These are phyloP conservation scores for Syngnathoides biaculeatus DNA, from an alignment of 2,113 vertebrate genomes.

Conservation along the genomic window DNA sequence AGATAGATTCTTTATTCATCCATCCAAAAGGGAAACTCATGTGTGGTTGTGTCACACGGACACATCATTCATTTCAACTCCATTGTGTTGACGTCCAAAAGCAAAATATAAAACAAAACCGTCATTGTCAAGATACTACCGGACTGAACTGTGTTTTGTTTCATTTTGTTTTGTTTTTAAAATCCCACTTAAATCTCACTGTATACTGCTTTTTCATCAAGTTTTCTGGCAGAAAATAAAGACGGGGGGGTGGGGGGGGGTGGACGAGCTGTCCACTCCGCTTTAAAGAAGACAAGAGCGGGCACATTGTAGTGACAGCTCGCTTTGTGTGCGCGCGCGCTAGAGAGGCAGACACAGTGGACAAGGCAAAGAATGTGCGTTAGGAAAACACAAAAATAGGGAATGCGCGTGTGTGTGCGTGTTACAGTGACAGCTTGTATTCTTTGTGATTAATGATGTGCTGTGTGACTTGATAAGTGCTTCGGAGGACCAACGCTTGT, in stretches of 20 bases:
- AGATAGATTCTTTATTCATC: neutral
- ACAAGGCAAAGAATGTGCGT: conserved; percentile 30
- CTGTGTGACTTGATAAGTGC: conserved; percentile 99
- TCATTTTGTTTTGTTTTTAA: conserved; percentile 3
- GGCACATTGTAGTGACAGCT: conserved; percentile 93
- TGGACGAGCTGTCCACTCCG: conserved; percentile 76
- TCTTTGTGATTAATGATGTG: conserved; percentile 99
- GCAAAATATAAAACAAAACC: neutral
- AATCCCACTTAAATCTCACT: conserved; percentile 40
- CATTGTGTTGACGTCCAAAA: neutral
- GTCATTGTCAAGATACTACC: neutral
- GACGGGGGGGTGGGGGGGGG: conserved; percentile 71
- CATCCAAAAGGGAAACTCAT: neutral
- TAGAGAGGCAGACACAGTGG: conserved; percentile 8
- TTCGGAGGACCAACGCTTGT: conserved; percentile 98
- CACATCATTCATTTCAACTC: neutral
- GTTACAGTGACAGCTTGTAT: conserved; percentile 77
- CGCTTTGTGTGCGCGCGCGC: conserved; percentile 61
- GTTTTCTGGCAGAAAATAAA: conserved; percentile 64
- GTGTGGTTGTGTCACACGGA: neutral
- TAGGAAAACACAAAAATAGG: conserved; percentile 55
- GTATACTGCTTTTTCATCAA: conserved; percentile 56
- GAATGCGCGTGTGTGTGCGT: conserved; percentile 20
- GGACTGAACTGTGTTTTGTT: neutral
- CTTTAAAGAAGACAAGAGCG: conserved; percentile 91